These are phyloP conservation scores for Apogon hyalosoma DNA, from an alignment of 2,797 vertebrate species.

Conservation along the genomic window DNA sequence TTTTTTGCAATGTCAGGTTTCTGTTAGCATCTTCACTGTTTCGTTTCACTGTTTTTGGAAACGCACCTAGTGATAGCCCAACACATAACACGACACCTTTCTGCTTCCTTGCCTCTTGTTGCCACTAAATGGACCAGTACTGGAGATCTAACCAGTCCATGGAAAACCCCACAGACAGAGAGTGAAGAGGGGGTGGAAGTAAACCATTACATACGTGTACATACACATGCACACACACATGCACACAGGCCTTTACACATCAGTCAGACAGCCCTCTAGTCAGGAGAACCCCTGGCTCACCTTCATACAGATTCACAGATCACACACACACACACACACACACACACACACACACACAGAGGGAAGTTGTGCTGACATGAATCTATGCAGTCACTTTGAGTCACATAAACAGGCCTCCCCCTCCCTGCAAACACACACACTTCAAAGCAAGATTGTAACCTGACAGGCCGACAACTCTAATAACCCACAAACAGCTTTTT, in stretches of 20 bases:
- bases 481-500: conserved; percentile 72
- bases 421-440: conserved; percentile 62
- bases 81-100: not conserved
- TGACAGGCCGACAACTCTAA: conserved; percentile 68
- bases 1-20: too few relatives aligned
- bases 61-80: too few relatives aligned
- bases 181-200: conserved; percentile 45
- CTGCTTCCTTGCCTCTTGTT: conserved; percentile 22
- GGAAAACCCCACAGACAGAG: conserved; percentile 76
- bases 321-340: conserved; percentile 52
- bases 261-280: conserved; percentile 83
- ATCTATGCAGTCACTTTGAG: conserved; percentile 77
- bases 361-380: conserved; percentile 75
- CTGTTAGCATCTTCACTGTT: too few relatives aligned
- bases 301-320: conserved; percentile 85
- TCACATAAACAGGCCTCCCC: conserved; percentile 77
- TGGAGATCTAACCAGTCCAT: conserved; percentile 60
- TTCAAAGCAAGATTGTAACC: conserved; percentile 78
- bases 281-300: conserved; percentile 87
- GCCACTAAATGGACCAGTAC: conserved; percentile 28
- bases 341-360: conserved; percentile 32
- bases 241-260: conserved; percentile 66
- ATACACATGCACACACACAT: conserved; percentile 43
- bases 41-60: too few relatives aligned
- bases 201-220: conserved; percentile 44